A percentile compares a stretch with the other conserved stretches of the same genome.
Evolutionary conservation across 2,888 invertebrate genomes (phyloP).

Genomic region (Chironomus riparius): DNA sequence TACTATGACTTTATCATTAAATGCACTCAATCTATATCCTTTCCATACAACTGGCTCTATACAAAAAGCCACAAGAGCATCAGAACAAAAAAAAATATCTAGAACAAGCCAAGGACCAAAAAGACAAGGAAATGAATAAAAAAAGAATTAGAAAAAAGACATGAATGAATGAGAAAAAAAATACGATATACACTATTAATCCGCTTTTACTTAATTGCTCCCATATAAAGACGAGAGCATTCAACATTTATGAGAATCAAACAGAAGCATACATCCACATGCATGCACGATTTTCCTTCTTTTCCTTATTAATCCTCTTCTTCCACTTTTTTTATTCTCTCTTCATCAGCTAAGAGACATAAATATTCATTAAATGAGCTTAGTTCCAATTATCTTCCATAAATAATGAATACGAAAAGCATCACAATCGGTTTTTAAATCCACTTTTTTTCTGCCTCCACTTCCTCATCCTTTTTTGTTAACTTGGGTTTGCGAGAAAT

Average conservation of each 20-base stretch:
- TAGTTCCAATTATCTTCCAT: constrained; percentile 2
- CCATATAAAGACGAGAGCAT: neutral
- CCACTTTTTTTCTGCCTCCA: neutral
- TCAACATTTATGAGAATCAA: neutral
- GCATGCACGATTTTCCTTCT: too few species aligned
- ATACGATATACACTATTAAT: constrained; percentile 1
- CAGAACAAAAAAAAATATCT: too few species aligned
- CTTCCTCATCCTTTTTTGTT: too few species aligned
- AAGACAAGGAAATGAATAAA: neutral
- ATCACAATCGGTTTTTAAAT: neutral
- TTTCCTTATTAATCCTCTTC: neutral
- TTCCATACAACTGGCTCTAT: too few species aligned
- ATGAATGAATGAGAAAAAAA: neutral
- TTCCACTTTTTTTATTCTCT: neutral
- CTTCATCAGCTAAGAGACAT: neutral
- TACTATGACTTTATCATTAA: too few species aligned
- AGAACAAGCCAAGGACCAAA: too few species aligned
- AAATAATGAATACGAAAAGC: neutral
- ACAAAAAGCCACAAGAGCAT: too few species aligned
- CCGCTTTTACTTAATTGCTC: constrained; percentile 24
- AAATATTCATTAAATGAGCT: constrained; percentile 22
- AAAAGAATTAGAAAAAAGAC: neutral
- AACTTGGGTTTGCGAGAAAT: neutral
- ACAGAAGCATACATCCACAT: neutral
- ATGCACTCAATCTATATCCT: too few species aligned